Percentiles rank a stretch among this genome's conserved stretches.
phyloP scores from a whole-genome alignment of 2,113 vertebrate species.

The Cervus canadensis region DNA sequence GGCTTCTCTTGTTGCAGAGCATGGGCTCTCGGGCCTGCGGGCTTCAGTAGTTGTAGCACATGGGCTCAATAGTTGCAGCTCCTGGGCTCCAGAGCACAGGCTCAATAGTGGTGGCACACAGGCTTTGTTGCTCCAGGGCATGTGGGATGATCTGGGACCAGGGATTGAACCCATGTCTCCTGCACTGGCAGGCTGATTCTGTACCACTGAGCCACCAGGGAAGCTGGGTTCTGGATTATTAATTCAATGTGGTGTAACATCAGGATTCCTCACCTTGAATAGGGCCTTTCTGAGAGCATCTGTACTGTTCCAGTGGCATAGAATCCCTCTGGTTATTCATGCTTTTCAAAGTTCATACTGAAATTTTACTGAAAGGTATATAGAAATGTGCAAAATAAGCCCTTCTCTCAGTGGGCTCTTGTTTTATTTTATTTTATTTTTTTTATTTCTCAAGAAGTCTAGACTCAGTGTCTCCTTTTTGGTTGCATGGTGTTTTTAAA shows the following conservation, averaged over 20 bases:
- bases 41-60: neutral
- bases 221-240: neutral
- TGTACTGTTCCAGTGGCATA: neutral
- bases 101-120: neutral
- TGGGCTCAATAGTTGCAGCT: neutral
- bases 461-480: neutral
- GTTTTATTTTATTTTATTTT: neutral
- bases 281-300: neutral
- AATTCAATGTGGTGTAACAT: neutral
- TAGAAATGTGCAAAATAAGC: neutral
- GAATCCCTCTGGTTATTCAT: neutral
- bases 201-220: neutral
- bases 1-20: neutral
- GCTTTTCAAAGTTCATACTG: neutral
- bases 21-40: accelerated
- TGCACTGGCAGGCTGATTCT: neutral
- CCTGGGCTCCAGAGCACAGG: neutral
- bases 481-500: neutral
- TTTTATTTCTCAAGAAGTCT: neutral
- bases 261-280: neutral
- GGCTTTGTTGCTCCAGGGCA: neutral
- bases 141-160: neutral
- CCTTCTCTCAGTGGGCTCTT: neutral
- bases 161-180: neutral
- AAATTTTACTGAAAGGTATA: neutral